Evolutionary conservation across 2,113 vertebrate genomes (phyloP).

Genomic region (human (Homo sapiens)): GRCh38 chr1:149203001-149203500

Average conservation of each 20-base stretch:
- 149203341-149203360: neutral
- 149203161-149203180: neutral
- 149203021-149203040: neutral
- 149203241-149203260: neutral
- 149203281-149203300: neutral
- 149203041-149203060: neutral
- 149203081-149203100: neutral
- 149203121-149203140: neutral
- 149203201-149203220: neutral
- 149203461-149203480: neutral
- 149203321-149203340: neutral
- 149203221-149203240: neutral
- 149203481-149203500: neutral
- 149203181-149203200: neutral
- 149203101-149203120: neutral
- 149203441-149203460: neutral
- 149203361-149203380: neutral
- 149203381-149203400: neutral
- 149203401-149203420: neutral
- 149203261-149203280: neutral
- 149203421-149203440: neutral
- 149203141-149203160: neutral
- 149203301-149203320: neutral
- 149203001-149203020: neutral
- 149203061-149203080: neutral